Evolutionary conservation across 2,888 invertebrate species (phyloP).

Genomic region (Timema podura): DNA sequence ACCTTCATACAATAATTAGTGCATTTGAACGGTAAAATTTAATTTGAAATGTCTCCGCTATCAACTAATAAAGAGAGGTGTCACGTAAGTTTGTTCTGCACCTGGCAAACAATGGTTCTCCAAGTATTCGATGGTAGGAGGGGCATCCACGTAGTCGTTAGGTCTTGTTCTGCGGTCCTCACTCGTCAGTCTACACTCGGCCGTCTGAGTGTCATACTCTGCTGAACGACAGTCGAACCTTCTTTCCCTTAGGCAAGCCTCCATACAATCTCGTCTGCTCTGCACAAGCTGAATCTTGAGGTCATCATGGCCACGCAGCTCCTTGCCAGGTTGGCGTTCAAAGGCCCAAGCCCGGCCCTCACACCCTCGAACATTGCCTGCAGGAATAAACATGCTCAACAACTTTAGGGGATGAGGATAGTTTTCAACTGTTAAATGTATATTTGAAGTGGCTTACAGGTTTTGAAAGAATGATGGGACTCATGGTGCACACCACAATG

Average conservation of each 20-base stretch:
- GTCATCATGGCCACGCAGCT: constrained; percentile 47
- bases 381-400: not conserved
- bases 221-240: constrained; percentile 47
- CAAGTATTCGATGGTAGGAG: constrained; percentile 48
- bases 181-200: constrained; percentile 47
- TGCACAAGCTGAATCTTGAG: constrained; percentile 45
- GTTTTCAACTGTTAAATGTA: not conserved
- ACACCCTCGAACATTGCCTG: constrained; percentile 38
- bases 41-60: not conserved
- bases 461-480: no score
- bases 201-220: constrained; percentile 48
- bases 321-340: constrained; percentile 49
- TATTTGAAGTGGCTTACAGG: no score
- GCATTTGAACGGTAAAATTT: not conserved
- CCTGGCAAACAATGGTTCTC: constrained; percentile 53
- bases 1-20: not conserved
- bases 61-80: no score
- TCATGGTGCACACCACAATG: no score
- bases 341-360: constrained; percentile 48
- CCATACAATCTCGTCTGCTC: constrained; percentile 50
- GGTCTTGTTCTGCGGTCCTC: constrained; percentile 48
- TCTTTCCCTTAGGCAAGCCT: constrained; percentile 45
- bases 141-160: constrained; percentile 43
- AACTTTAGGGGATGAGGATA: not conserved
- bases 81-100: constrained; percentile 34